Base-by-base conservation (phyloP, 2,888 invertebrate species). In the Microctonus hyperodae region DNA sequence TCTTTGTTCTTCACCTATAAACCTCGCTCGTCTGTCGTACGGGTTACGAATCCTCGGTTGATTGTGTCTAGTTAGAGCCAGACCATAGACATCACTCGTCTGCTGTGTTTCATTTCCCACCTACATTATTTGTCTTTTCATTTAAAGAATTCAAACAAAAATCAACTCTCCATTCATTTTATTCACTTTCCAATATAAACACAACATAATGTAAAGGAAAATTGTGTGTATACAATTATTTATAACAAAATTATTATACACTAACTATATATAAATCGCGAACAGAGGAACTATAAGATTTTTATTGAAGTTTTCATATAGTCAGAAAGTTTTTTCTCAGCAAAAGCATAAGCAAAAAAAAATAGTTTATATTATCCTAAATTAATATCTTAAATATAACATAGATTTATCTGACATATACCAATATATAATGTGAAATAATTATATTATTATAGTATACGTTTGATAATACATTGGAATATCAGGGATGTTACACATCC, bases 41-140 rank as follows among this genome's bases (percentile, higher is more conserved):
- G 59, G 65, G 77, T 77, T 79, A 74, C 72, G 74, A 75, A 74
- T 75, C 72, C 79, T 78, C 81, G 75, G 78, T 79, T 83, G 80
- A 83, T 83, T 82, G 81, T 79, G 82, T 81, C 82, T 82, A 83
- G 82, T 83, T 83, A 83, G 80, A 79, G 76, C 76, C 79, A 76
- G 77, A 78, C 79, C 79, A 79, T 75, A 73, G 75, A 74, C 79
- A 82, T 83, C 82, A 77, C 76, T 82, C 78, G 74, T 70, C 76
- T 75, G 78, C 76, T 79, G 37, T 37, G 37, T 70, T 65, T 70
- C 75, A 76, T 72, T 74, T 75, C 75, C 74, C 72, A 75, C 79
- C 80, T 67, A 77, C 75, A 78, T 80, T 81, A 80, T 82, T 81
- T 79, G 79, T 82, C 81, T 78, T 79, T 75, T 73, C 77, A 78